Base-by-base conservation (phyloP, 2,113 vertebrate genomes). In the Oceanites oceanicus region DNA sequence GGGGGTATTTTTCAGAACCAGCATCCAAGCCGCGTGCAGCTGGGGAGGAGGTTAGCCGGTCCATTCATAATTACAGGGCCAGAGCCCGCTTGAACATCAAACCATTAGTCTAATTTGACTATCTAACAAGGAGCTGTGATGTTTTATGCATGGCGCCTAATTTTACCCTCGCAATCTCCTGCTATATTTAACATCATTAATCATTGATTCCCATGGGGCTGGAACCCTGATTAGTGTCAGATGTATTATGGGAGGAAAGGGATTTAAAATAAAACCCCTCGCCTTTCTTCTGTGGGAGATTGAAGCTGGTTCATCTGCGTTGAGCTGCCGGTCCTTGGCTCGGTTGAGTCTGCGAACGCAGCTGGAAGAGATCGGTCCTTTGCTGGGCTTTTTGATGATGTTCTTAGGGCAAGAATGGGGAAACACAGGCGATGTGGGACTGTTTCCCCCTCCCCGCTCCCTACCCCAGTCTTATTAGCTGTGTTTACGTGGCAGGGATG, bases 111-210 rank as follows among this genome's bases (percentile, higher is more conserved):
- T 94, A 94, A 97, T 97, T 95, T 94, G 94, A 94, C 81, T 95
- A 83, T 92, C 87, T 97, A 94, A 94, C 53, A 81, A 97, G 94
- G 94, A 92, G 75, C 92, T 62, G 42, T 73, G 96, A 98, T 98
- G 98, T 98, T 98, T 98, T 98, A 98, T 98, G 97, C 98, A 98
- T 98, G 97, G 96, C 0, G 15, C 97, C 98, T 98, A 86, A 98
- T 98, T 98, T 96, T 90, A 96, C 96, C 96, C 97, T 30, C 30
- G 89, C 97, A 92, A 96, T 90, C 97, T 97, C 91, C 85, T 94
- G 97, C 98, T 98, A 98, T 98, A 98, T 98, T 98, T 98, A 98
- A 98, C 98, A 95, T 95, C 92, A 97, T 98, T 98, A 98, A 98
- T 98, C 98, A 98, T 49, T 88, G 94, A 96, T 96, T 98, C 97